phyloP scores from a whole-genome alignment of 2,888 invertebrate genomes.

The Metacarcinus magister region DNA sequence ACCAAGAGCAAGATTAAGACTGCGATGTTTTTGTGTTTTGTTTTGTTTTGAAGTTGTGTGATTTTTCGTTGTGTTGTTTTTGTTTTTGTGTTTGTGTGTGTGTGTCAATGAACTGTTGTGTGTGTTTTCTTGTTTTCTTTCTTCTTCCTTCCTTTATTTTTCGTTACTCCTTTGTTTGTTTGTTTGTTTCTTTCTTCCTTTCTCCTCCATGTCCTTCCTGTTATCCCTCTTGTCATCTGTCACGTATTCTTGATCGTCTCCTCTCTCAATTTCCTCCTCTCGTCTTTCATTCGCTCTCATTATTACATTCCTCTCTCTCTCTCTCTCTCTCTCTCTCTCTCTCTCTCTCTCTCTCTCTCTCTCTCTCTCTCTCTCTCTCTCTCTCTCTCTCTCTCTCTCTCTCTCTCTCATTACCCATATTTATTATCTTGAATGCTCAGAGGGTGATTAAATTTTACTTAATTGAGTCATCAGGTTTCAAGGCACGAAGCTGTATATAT shows the following conservation, averaged over 20 bases:
- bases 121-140: background rate
- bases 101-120: background rate
- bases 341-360: conserved; percentile 63
- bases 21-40: background rate
- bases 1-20: background rate
- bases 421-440: background rate
- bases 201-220: background rate
- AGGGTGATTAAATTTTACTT: background rate
- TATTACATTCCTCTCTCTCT: conserved; percentile 49
- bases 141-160: background rate
- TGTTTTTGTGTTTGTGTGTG: background rate
- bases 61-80: background rate
- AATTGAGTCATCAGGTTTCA: background rate
- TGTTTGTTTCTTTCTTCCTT: background rate
- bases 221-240: background rate
- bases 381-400: conserved; percentile 21
- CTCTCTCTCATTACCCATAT: too few relatives aligned
- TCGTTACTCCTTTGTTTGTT: background rate
- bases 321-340: conserved; percentile 63
- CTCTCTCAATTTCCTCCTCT: conserved; percentile 40
- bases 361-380: conserved; percentile 41
- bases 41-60: background rate
- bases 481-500: too few relatives aligned
- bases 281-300: conserved; percentile 51
- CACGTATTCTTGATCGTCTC: background rate